phyloP scores from a whole-genome alignment of 2,797 vertebrate genomes.

The Acanthopagrus latus region DNA sequence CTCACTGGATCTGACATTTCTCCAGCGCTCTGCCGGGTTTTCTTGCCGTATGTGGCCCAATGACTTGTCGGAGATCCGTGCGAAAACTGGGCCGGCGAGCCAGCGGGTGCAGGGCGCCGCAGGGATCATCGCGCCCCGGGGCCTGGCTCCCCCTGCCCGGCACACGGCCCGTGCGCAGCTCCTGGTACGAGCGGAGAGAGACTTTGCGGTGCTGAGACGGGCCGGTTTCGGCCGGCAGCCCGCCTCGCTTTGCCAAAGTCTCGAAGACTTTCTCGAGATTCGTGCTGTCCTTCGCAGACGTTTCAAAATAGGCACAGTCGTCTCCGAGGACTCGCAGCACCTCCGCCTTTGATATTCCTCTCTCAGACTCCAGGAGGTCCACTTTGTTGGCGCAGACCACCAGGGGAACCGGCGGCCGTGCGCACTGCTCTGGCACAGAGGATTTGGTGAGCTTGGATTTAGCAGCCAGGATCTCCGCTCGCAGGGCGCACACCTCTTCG shows the following conservation, averaged over 20 bases:
- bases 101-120: constrained; percentile 79
- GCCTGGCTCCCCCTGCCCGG: constrained; percentile 32
- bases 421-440: constrained; percentile 50
- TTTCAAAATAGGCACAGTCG: constrained; percentile 84
- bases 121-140: constrained; percentile 64
- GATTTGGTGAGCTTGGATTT: constrained; percentile 80
- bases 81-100: constrained; percentile 84
- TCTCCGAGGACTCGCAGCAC: constrained; percentile 73
- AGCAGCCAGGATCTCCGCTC: constrained; percentile 81
- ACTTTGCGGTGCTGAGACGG: constrained; percentile 85
- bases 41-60: constrained; percentile 65
- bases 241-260: constrained; percentile 80
- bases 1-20: constrained; percentile 81
- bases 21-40: constrained; percentile 71
- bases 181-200: constrained; percentile 86
- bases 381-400: constrained; percentile 86
- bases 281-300: constrained; percentile 84
- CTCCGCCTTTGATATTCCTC: constrained; percentile 70
- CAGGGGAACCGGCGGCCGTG: constrained; percentile 69
- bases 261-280: constrained; percentile 85
- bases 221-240: constrained; percentile 84
- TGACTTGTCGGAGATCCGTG: constrained; percentile 82
- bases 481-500: constrained; percentile 81
- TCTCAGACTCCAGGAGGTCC: constrained; percentile 74
- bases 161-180: constrained; percentile 60